Evolutionary conservation across 2,113 vertebrate species (phyloP), one percentile per base, ranked within the genome.

Genomic region (Boulengeromyrus knoepffleri): DNA sequence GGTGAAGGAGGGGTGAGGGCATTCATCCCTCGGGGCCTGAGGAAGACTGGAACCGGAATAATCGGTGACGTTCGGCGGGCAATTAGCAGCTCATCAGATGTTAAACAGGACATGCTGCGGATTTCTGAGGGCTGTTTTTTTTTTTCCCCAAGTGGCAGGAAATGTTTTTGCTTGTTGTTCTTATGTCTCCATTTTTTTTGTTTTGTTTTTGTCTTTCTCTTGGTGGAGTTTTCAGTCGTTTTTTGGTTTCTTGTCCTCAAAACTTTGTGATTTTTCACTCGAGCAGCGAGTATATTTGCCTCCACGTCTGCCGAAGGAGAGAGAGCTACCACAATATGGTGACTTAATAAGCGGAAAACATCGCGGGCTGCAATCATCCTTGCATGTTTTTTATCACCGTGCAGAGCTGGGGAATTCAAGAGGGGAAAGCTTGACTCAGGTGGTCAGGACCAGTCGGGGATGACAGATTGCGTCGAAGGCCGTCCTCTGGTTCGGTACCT

Each of bases 61-160:
- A 42, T 80, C 31, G 0, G 31, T 80, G 74, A 39, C 74, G 36
- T 80, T 39, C 13, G 1, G 36, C 17, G 15, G 74, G 74, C 36
- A 80, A 80, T 80, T 80, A 80, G 74, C 36, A 80, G 74, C 74
- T 42, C 74, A 80, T 80, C 74, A 80, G 74, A 80, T 42, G 31
- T 19, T 80, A 80, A 80, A 39, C 74, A 42, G 74, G 74, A 80
- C 74, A 80, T 80, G 74, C 74, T 80, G 36, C 7, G 1, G 27
- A 74, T 74, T 74, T 74, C n/a, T 74, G 66, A 74, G 66, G 66
- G 74, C 36, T n/a, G 83, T 13, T 85, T 85, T 47, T 21, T 46
- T 17, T 17, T 31, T 31, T 9, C 17, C 27, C 74, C 83, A 47
- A 47, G 1, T 24, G 31, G 36, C 74, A 42, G 74, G 74, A 80